Percentiles rank a stretch among this genome's conserved stretches.
phyloP scores from a whole-genome alignment of 1,140 invertebrate species.

The Pogonomyrmex barbatus region DNA sequence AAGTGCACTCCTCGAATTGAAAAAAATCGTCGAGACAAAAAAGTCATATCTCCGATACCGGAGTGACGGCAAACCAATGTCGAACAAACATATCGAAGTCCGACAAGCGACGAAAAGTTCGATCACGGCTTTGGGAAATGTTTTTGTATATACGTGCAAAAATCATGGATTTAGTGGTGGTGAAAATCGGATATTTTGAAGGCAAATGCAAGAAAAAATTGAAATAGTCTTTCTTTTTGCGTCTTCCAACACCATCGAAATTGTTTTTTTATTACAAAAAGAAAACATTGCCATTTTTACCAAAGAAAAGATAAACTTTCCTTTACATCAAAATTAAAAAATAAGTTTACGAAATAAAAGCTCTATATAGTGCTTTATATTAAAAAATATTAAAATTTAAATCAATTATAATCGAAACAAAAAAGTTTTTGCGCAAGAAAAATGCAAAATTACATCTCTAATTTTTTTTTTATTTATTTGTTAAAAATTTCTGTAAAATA shows the following conservation, averaged over 20 bases:
- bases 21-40: slow-evolving; percentile 25
- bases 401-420: not conserved
- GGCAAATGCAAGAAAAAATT: not conserved
- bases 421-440: not conserved
- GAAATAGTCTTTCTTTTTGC: not conserved
- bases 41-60: slow-evolving; percentile 7
- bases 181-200: not conserved
- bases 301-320: not conserved
- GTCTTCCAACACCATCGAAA: not conserved
- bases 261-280: not conserved
- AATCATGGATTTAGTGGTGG: not conserved
- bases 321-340: not conserved
- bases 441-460: not conserved
- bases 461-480: not conserved
- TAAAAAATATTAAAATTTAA: not conserved
- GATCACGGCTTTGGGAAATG: not conserved
- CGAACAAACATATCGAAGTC: slow-evolving; percentile 7
- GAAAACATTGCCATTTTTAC: not conserved
- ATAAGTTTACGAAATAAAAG: not conserved
- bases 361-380: not conserved
- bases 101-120: not conserved
- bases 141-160: not conserved
- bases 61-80: slow-evolving; percentile 17
- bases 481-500: not conserved
- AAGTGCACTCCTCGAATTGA: slow-evolving; percentile 18